Conservation (phyloP, 2,113 vertebrate species). For the Mohoua ochrocephala region DNA sequence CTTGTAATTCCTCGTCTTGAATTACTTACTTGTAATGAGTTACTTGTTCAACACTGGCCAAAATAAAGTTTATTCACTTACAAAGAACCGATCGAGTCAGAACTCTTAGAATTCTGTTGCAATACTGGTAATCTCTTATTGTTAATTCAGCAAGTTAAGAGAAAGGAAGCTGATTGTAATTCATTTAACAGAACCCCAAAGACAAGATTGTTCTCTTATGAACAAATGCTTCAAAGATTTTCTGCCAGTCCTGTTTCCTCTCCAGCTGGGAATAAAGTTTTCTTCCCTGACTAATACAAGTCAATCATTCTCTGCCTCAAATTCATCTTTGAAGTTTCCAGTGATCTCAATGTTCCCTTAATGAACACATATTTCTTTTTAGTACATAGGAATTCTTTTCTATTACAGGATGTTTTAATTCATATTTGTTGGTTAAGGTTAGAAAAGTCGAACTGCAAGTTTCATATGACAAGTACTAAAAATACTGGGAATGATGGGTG, state of each 20-base stretch:
- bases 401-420: not conserved
- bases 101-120: not conserved
- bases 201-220: conserved; percentile 56
- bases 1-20: conserved; percentile 30
- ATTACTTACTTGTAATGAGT: conserved; percentile 31
- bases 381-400: not conserved
- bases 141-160: conserved; percentile 43
- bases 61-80: conserved; percentile 51
- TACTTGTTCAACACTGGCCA: not conserved
- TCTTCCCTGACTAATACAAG: conserved; percentile 34
- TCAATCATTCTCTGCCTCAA: conserved; percentile 60
- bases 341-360: conserved; percentile 36
- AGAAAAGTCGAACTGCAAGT: not conserved
- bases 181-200: conserved; percentile 55
- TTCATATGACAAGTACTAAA: not conserved
- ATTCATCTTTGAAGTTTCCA: conserved; percentile 49
- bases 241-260: conserved; percentile 52
- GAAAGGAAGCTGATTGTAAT: conserved; percentile 53
- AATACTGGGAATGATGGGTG: not conserved
- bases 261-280: conserved; percentile 65
- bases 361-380: conserved; percentile 21
- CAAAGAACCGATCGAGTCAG: conserved; percentile 5
- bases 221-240: conserved; percentile 67
- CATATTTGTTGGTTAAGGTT: not conserved
- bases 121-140: not conserved